Evolutionary conservation across 2,888 invertebrate species (phyloP).

Genomic region (Schizaphis graminum): DNA sequence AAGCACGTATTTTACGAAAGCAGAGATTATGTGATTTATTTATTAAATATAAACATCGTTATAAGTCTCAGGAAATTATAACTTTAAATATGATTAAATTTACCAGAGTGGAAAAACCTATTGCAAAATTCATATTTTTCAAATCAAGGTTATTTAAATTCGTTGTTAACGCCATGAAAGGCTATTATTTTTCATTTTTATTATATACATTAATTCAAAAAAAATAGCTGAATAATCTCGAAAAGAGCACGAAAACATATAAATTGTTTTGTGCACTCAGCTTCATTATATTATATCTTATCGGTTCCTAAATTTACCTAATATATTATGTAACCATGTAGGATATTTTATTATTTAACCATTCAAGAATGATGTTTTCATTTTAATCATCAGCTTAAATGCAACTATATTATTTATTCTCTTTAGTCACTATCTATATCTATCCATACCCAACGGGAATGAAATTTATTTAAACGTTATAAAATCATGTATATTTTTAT

Average conservation of each 20-base stretch:
- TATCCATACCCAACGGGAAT: neutral
- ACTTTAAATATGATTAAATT: slow-evolving; percentile 61
- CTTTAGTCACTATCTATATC: neutral
- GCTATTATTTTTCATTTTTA: neutral
- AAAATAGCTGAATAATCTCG: neutral
- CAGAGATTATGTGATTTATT: slow-evolving; percentile 60
- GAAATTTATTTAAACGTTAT: neutral
- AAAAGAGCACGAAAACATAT: neutral
- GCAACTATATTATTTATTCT: neutral
- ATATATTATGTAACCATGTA: neutral
- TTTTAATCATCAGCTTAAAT: neutral
- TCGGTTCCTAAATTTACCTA: neutral
- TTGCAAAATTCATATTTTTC: slow-evolving; percentile 48
- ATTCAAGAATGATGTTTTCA: neutral
- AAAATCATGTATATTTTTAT: neutral
- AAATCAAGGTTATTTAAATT: slow-evolving; percentile 45
- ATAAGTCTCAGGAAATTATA: slow-evolving; percentile 61
- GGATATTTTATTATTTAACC: neutral
- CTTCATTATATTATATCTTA: neutral
- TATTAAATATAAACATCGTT: slow-evolving; percentile 57
- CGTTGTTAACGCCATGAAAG: neutral
- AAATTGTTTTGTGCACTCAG: neutral
- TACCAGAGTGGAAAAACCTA: slow-evolving; percentile 43
- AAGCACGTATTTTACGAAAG: slow-evolving; percentile 61
- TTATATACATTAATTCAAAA: neutral